Conservation (phyloP, 37 sponge, comb jelly and placozoan genomes). For the Hexactinellida sp. region DNA sequence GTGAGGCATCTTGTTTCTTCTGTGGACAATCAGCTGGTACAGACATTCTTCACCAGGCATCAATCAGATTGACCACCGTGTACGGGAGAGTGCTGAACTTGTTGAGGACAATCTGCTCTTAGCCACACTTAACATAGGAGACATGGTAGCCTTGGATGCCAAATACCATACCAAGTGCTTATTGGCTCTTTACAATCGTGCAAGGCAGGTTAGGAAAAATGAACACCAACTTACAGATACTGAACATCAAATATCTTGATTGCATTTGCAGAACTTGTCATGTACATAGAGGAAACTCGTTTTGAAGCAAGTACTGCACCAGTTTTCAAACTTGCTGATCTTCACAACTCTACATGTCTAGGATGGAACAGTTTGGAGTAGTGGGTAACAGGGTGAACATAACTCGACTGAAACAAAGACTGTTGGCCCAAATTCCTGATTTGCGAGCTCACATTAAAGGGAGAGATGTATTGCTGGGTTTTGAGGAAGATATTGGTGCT, state of each 20-base stretch:
- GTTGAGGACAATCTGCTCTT: background rate
- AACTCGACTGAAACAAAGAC: constrained; percentile 3
- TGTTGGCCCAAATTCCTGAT: constrained; percentile 16
- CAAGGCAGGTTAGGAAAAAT: background rate
- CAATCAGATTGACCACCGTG: background rate
- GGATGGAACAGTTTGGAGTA: constrained; percentile 25
- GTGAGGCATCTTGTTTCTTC: background rate
- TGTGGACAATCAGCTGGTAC: background rate
- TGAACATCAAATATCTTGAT: background rate
- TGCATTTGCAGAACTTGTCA: constrained; percentile 16
- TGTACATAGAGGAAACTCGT: too few relatives aligned
- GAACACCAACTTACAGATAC: background rate
- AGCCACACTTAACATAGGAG: background rate
- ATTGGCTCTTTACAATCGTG: background rate
- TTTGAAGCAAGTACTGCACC: constrained; percentile 14
- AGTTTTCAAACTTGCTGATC: background rate
- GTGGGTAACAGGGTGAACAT: background rate
- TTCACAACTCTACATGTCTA: background rate
- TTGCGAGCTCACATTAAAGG: background rate
- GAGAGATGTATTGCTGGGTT: constrained; percentile 15
- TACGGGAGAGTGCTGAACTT: background rate
- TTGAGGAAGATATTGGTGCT: constrained; percentile 21
- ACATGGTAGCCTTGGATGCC: background rate
- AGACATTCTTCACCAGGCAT: background rate
- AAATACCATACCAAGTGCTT: background rate